These are phyloP conservation scores for Trachurus trachurus DNA, from an alignment of 2,797 vertebrate genomes.

Conservation along the genomic window DNA sequence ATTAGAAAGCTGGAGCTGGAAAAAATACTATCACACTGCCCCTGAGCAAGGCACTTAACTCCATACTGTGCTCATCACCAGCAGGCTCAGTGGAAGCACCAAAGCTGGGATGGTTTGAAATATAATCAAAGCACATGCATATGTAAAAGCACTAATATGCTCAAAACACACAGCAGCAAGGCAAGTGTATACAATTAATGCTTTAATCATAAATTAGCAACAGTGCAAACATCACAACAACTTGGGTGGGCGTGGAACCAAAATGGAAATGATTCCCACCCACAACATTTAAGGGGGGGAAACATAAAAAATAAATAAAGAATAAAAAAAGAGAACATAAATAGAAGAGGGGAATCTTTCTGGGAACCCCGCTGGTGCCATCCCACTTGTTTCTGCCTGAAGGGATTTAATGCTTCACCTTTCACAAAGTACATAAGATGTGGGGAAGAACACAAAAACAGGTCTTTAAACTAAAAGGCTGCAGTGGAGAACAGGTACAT, in stretches of 20 bases:
- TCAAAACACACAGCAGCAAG: conserved; percentile 3
- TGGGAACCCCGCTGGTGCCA: conserved; percentile 19
- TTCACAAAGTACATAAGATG: conserved; percentile 21
- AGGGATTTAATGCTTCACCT: conserved; percentile 46
- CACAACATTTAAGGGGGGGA: conserved; percentile 22
- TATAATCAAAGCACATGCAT: neutral
- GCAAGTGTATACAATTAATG: conserved; percentile 9
- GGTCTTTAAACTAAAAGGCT: conserved; percentile 29
- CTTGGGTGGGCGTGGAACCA: neutral
- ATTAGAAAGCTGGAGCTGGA: conserved; percentile 30
- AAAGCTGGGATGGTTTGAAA: neutral
- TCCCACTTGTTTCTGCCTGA: conserved; percentile 37
- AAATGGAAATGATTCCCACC: conserved; percentile 43
- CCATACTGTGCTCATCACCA: neutral
- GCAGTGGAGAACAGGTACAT: conserved; percentile 18
- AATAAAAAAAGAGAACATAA: conserved; percentile 15
- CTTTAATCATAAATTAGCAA: conserved; percentile 31
- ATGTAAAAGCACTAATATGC: neutral
- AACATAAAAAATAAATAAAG: neutral
- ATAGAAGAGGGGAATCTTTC: conserved; percentile 8
- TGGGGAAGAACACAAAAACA: conserved; percentile 18
- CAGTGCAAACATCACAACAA: conserved; percentile 33
- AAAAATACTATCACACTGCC: neutral
- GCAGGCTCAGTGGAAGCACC: neutral
- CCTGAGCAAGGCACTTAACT: conserved; percentile 10